A percentile compares a stretch with the other conserved stretches of the same genome.
phyloP scores from a whole-genome alignment of 92 coral and sea anemone genomes.

The Parazoanthus swiftii region DNA sequence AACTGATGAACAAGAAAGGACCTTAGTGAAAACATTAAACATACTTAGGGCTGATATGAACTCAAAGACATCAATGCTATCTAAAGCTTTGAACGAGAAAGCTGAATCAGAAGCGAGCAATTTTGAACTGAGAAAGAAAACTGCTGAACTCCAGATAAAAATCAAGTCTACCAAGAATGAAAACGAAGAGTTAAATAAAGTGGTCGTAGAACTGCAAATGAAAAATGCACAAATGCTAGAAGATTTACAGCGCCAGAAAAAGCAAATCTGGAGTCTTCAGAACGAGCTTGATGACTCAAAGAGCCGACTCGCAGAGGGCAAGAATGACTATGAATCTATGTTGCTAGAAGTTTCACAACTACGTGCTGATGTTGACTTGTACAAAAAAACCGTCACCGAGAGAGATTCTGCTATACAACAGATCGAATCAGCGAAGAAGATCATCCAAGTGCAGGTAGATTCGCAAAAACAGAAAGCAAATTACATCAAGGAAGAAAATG shows the following conservation, averaged over 20 bases:
- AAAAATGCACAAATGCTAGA: background rate
- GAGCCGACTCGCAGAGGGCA: background rate
- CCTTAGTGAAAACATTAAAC: background rate
- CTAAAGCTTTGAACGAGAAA: slow-evolving; percentile 12
- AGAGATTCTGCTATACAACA: slow-evolving; percentile 1
- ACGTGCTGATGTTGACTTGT: background rate
- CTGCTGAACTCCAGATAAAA: slow-evolving; percentile 18
- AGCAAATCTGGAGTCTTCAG: slow-evolving; percentile 11
- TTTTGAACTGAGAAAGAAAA: slow-evolving; percentile 18
- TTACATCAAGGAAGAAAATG: slow-evolving; percentile 5
- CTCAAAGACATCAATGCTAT: background rate
- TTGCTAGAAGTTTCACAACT: slow-evolving; percentile 14
- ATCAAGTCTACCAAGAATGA: slow-evolving; percentile 11
- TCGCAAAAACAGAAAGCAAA: slow-evolving; percentile 13
- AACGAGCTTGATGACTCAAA: background rate
- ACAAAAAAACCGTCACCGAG: slow-evolving; percentile 16
- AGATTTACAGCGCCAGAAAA: background rate
- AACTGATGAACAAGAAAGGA: background rate
- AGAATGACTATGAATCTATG: background rate
- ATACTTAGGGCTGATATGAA: slow-evolving; percentile 7
- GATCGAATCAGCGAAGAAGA: background rate
- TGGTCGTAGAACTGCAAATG: slow-evolving; percentile 7
- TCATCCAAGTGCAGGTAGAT: slow-evolving; percentile 2
- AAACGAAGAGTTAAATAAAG: slow-evolving; percentile 3
- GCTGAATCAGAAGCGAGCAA: slow-evolving; percentile 5